Base-by-base conservation (phyloP, 2,888 invertebrate species). In the Tenodera sinensis region DNA sequence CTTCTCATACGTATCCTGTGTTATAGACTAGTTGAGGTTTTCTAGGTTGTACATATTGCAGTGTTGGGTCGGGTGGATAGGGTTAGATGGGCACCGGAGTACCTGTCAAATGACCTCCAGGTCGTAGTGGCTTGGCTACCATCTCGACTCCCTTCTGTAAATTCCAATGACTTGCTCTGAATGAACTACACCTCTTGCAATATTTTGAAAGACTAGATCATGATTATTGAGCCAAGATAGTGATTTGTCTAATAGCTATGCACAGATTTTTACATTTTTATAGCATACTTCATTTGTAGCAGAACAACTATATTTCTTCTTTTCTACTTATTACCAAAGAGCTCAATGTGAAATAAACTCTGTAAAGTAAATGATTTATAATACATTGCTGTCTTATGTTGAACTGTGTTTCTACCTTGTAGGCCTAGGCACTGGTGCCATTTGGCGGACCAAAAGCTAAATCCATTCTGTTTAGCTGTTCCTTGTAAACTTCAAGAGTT, bases 211-310 rank as follows among this genome's bases (percentile, higher is more conserved):
- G 89, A 89, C 90, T 91, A 89, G 89, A 89, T 89, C 89, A 90
- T 89, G 87, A 89, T 89, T 89, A 88, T 88, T 90, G 90, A 89
- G 89, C 87, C 90, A 90, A 90, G 88, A 87, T 91, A 91, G 90
- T 90, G 90, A 91, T 90, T 90, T 90, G 89, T 90, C 90, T 90
- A 88, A 89, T 90, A 90, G 90, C 90, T 90, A 90, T 90, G 91
- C 91, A 91, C 91, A 90, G 90, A 91, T 91, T 91, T 91, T 91
- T 91, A 91, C 91, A 91, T 91, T 91, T 91, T 91, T 91, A 91
- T 91, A 91, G 91, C 90, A 89, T 91, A 90, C 90, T 91, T 91
- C 90, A 90, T 91, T 91, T 90, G 90, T 91, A 91, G 91, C 90
- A 86, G 88, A 90, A 90, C 88, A 88, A 90, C 90, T 86, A 89